Evolutionary conservation across 2,888 invertebrate species (phyloP).

Genomic region (Drosophila mettleri): DNA sequence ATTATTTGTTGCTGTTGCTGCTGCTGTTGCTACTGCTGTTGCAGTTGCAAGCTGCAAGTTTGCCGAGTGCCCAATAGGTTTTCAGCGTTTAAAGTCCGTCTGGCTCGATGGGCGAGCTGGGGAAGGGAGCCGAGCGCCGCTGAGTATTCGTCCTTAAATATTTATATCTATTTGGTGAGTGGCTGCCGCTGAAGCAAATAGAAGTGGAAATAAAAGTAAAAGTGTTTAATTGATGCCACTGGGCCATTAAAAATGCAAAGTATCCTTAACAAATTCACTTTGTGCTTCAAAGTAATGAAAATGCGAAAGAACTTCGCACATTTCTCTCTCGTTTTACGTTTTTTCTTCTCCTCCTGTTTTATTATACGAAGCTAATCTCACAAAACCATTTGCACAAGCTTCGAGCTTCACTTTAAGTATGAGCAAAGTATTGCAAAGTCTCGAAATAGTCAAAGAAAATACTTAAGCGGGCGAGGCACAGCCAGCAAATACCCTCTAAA

Average conservation of each 20-base stretch:
- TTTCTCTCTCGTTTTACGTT: neutral
- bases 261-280: conserved; percentile 48
- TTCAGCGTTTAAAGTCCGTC: conserved; percentile 28
- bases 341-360: neutral
- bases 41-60: conserved; percentile 8
- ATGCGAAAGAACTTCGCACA: conserved; percentile 14
- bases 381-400: conserved; percentile 14
- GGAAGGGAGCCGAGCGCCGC: neutral
- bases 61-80: conserved; percentile 20
- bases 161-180: conserved; percentile 9
- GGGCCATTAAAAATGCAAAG: conserved; percentile 49
- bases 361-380: conserved; percentile 5
- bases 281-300: conserved; percentile 30
- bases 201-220: conserved; percentile 12
- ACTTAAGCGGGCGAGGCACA: neutral
- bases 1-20: conserved; percentile 8
- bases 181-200: neutral
- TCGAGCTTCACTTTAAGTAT: neutral
- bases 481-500: neutral
- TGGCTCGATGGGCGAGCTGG: conserved; percentile 11
- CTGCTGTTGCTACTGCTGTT: neutral
- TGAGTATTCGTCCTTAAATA: conserved; percentile 11
- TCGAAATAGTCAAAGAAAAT: neutral
- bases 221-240: conserved; percentile 63
- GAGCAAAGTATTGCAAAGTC: neutral